phyloP scores from a whole-genome alignment of 2,797 vertebrate genomes.

The Chaunax sp. region DNA sequence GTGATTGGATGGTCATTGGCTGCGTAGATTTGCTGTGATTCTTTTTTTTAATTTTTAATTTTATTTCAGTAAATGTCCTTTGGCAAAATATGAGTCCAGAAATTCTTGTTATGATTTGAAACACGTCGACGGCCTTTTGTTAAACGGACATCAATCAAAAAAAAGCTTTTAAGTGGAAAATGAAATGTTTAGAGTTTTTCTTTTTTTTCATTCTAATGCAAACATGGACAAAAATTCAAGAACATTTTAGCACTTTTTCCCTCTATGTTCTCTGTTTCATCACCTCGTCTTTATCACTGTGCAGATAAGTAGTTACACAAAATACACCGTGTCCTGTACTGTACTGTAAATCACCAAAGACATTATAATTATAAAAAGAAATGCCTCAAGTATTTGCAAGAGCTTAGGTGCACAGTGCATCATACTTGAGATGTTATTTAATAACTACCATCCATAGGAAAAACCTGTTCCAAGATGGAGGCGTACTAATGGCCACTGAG shows the following conservation, averaged over 20 bases:
- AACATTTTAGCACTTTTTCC: slow-evolving; percentile 28
- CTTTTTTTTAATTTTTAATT: slow-evolving; percentile 17
- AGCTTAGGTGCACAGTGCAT: slow-evolving; percentile 29
- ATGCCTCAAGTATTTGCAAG: slow-evolving; percentile 23
- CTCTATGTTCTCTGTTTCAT: slow-evolving; percentile 45
- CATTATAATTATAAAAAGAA: slow-evolving; percentile 32
- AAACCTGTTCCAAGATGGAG: slow-evolving; percentile 23
- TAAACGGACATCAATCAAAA: slow-evolving; percentile 33
- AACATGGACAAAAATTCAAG: slow-evolving; percentile 14
- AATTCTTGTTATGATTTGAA: slow-evolving; percentile 45
- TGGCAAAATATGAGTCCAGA: slow-evolving; percentile 50
- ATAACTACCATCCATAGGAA: slow-evolving; percentile 32
- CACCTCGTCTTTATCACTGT: slow-evolving; percentile 23
- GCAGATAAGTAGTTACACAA: slow-evolving; percentile 15
- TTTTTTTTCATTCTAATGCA: background rate
- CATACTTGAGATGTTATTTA: slow-evolving; percentile 51
- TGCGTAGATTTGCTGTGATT: slow-evolving; percentile 35
- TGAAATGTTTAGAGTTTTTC: slow-evolving; percentile 39
- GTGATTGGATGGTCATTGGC: slow-evolving; percentile 57
- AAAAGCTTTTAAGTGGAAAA: slow-evolving; percentile 41
- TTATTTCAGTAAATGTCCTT: slow-evolving; percentile 45
- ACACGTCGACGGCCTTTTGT: slow-evolving; percentile 34
- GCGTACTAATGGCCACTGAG: slow-evolving; percentile 29
- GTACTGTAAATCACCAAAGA: slow-evolving; percentile 19
- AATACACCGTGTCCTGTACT: slow-evolving; percentile 23